Conservation (phyloP, 23 tunicate species). For the Pegea sp. region DNA sequence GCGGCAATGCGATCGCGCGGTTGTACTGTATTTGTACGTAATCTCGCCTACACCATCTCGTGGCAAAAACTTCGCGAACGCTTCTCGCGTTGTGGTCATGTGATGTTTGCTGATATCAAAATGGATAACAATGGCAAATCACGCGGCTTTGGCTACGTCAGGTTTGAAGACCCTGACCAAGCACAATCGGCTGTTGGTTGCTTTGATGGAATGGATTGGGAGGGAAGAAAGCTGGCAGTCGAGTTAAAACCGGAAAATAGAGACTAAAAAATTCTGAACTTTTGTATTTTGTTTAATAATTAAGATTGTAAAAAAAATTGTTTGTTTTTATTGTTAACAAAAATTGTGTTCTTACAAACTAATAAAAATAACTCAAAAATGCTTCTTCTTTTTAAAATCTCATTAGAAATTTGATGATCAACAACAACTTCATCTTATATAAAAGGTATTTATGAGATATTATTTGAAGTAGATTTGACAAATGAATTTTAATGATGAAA, state of each 20-base stretch:
- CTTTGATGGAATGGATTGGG: constrained; percentile 31
- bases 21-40: constrained; percentile 33
- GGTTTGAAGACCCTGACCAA: constrained; percentile 42
- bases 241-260: neutral
- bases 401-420: too few species aligned
- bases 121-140: constrained; percentile 53
- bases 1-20: constrained; percentile 12
- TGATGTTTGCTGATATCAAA: constrained; percentile 56
- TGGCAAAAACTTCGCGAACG: constrained; percentile 48
- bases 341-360: too few species aligned
- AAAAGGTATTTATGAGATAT: too few species aligned
- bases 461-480: too few species aligned
- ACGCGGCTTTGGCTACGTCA: constrained; percentile 43
- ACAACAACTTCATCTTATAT: too few species aligned
- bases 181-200: constrained; percentile 31
- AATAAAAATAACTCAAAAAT: too few species aligned
- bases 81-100: constrained; percentile 30
- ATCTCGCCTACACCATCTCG: constrained; percentile 34
- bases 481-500: too few species aligned
- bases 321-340: too few species aligned
- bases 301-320: too few species aligned
- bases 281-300: too few species aligned
- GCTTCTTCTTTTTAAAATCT: too few species aligned
- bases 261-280: too few species aligned
- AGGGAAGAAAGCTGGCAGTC: constrained; percentile 44